A percentile compares a stretch with the other conserved stretches of the same genome.
These are phyloP conservation scores for Ormia ochracea DNA, from an alignment of 2,888 invertebrate species.

Conservation along the genomic window DNA sequence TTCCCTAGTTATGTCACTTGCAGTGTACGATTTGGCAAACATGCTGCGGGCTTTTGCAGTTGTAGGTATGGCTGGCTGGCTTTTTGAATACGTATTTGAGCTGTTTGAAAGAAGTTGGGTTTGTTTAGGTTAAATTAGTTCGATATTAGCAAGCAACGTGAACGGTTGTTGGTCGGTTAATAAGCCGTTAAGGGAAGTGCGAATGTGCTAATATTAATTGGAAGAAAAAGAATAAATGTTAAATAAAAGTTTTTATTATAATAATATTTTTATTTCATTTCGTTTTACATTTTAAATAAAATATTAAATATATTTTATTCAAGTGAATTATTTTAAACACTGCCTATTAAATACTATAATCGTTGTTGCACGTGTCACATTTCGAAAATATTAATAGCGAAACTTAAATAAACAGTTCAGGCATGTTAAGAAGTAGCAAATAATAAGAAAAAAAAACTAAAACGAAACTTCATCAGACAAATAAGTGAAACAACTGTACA, in stretches of 20 bases:
- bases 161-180: slow-evolving; percentile 19
- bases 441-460: no score
- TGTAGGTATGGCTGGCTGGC: slow-evolving; percentile 21
- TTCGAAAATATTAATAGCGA: slow-evolving; percentile 18
- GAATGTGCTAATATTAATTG: not conserved
- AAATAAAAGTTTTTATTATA: slow-evolving; percentile 22
- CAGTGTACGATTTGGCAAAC: not conserved
- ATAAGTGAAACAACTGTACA: slow-evolving; percentile 15
- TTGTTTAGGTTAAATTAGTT: slow-evolving; percentile 52
- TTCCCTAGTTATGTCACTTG: not conserved
- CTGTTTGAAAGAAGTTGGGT: slow-evolving; percentile 46
- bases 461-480: slow-evolving; percentile 38
- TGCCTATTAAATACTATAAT: not conserved
- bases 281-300: slow-evolving; percentile 7
- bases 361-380: slow-evolving; percentile 46
- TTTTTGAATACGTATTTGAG: slow-evolving; percentile 9
- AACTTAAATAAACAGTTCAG: slow-evolving; percentile 53
- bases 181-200: not conserved
- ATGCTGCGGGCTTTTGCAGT: slow-evolving; percentile 29
- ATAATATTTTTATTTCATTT: not conserved
- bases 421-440: no score
- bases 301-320: not conserved
- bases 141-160: slow-evolving; percentile 52
- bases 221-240: slow-evolving; percentile 12
- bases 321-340: slow-evolving; percentile 9